phyloP scores from a whole-genome alignment of 2,113 vertebrate genomes.

The Gallinago paraguaiae region DNA sequence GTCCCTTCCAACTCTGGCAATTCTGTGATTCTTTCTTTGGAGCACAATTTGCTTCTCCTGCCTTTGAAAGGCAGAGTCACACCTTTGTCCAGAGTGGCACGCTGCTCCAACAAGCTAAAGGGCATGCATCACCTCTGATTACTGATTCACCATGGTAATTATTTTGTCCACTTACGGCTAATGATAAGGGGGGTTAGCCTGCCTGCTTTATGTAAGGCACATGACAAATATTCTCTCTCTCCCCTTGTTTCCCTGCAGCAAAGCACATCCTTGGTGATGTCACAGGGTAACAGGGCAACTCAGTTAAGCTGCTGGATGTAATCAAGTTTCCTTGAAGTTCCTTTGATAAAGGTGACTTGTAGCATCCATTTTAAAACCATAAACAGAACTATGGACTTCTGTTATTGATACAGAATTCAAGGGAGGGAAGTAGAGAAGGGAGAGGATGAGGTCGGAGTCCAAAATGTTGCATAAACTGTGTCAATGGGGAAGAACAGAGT shows the following conservation, averaged over 20 bases:
- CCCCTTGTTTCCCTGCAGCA: not conserved
- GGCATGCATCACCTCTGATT: not conserved
- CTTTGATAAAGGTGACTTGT: not conserved
- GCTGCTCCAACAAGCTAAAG: not conserved
- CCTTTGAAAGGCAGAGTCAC: rapidly evolving
- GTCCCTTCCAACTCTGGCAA: no score
- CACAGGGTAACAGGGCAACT: not conserved
- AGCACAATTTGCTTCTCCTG: not conserved
- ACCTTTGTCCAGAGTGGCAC: not conserved
- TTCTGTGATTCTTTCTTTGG: not conserved
- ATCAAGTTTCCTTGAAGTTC: not conserved
- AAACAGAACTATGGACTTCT: not conserved
- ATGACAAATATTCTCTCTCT: not conserved
- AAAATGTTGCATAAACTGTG: not conserved
- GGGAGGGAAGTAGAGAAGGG: not conserved
- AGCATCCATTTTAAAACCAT: not conserved
- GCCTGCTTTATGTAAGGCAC: not conserved
- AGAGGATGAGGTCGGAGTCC: not conserved
- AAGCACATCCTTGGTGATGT: not conserved
- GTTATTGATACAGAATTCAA: not conserved
- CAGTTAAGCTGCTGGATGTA: not conserved
- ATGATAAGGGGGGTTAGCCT: not conserved
- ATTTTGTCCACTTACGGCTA: not conserved
- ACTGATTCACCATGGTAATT: not conserved
- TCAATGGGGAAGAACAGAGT: not conserved